These are phyloP conservation scores for Cheilinus undulatus DNA, from an alignment of 2,113 vertebrate genomes.

Conservation along the genomic window DNA sequence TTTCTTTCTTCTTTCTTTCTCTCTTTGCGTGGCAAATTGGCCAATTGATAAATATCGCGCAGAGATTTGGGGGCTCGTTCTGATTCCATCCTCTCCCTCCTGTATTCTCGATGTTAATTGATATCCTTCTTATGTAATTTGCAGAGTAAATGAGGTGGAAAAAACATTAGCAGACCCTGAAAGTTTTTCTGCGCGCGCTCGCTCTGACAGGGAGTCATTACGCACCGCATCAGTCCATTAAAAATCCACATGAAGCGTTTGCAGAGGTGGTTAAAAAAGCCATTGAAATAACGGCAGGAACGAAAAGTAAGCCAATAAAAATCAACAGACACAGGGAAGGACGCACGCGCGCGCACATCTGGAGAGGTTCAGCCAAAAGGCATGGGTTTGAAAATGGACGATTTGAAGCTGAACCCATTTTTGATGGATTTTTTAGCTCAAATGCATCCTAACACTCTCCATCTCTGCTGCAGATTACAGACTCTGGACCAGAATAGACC, in stretches of 20 bases:
- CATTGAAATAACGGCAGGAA: slow-evolving; percentile 65
- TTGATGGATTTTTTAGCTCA: slow-evolving; percentile 31
- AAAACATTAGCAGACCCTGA: slow-evolving; percentile 62
- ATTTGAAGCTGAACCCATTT: slow-evolving; percentile 38
- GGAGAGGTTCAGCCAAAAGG: slow-evolving; percentile 14
- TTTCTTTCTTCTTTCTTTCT: neutral
- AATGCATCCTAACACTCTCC: slow-evolving; percentile 15
- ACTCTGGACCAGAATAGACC: slow-evolving; percentile 48
- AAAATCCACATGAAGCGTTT: slow-evolving; percentile 75
- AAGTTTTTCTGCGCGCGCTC: slow-evolving; percentile 53
- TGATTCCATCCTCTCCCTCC: slow-evolving; percentile 22
- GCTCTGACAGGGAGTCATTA: slow-evolving; percentile 70
- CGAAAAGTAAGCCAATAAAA: slow-evolving; percentile 66
- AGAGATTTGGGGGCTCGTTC: slow-evolving; percentile 31
- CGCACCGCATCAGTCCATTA: slow-evolving; percentile 76
- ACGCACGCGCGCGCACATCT: neutral
- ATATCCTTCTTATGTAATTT: slow-evolving; percentile 62
- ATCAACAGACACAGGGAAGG: slow-evolving; percentile 19
- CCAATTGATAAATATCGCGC: slow-evolving; percentile 39
- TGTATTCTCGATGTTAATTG: slow-evolving; percentile 44
- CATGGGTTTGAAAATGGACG: slow-evolving; percentile 36
- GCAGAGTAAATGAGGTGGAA: slow-evolving; percentile 64
- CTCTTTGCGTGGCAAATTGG: slow-evolving; percentile 38
- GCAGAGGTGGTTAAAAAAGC: slow-evolving; percentile 60
- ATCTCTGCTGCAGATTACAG: slow-evolving; percentile 50